Base-by-base conservation (phyloP, 2,113 vertebrate species). In the Thryonomys swinderianus region DNA sequence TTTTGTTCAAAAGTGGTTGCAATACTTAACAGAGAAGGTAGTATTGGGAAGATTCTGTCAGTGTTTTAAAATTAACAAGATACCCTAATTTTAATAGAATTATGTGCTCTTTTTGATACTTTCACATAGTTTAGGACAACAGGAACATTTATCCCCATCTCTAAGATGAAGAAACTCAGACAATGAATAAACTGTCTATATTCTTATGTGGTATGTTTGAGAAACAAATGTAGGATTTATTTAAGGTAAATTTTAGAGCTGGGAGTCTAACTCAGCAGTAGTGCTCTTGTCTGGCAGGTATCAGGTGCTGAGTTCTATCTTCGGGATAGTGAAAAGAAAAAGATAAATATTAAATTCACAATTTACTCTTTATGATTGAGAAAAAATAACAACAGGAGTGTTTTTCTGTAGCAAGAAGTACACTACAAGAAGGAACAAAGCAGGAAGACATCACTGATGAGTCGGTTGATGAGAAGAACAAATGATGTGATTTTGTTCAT, bases 141-240 rank as follows among this genome's bases (percentile, higher is more conserved):
- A 64, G n/a, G 27, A 80, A 55, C 55, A 45, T 86, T 61, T 85
- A 88, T 62, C 8, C 4, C 62, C 16, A 42, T 53, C 25, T 79
- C 51, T 71, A 67, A 79, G 61, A 66, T 55, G 55, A 92, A 55
- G 69, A 89, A 92, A 51, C 51, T 23, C 76, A 80, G 62, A 82
- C 78, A 81, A 40, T 80, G 79, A 78, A 20, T 51, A 71, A 92
- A 91, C 90, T 96, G 61, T 12, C 55, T 95, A 2, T 53, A 27
- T 23, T 84, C 25, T 90, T 71, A 40, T 85, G 32, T 73, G 61
- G 45, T 78, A 48, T 53, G 81, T 25, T 61, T 94, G 82, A 89
- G 83, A 83, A 87, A 95, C 92, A 57, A 92, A 92, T 93, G 25
- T 85, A 91, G n/a, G 45, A 48, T 42, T 85, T 81, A 85, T 94